A percentile compares a stretch with the other conserved stretches of the same genome.
Conservation (phyloP, 2,797 vertebrate genomes). For the Momotus momota region DNA sequence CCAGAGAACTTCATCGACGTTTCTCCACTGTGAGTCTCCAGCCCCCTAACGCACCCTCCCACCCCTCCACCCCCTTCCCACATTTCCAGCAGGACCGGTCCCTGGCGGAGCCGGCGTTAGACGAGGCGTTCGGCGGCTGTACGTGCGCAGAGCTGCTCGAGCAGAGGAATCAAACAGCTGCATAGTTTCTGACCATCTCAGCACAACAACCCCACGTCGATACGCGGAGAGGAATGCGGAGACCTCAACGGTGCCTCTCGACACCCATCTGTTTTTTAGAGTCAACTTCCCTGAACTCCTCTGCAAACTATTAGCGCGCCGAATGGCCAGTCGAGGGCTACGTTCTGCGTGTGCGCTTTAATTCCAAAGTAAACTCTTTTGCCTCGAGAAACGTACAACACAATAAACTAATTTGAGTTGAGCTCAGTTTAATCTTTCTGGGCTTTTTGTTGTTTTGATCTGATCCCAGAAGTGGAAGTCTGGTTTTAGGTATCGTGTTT, state of each 20-base stretch:
- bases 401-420: slow-evolving; percentile 74
- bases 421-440: slow-evolving; percentile 71
- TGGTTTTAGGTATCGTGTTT: slow-evolving; percentile 69
- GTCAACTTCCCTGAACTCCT: slow-evolving; percentile 63
- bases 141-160: not conserved
- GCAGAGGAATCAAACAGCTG: slow-evolving; percentile 45
- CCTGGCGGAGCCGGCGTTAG: accelerated
- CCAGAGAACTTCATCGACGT: accelerated
- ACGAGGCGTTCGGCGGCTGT: not conserved
- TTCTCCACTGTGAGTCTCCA: not conserved
- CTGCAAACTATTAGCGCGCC: slow-evolving; percentile 62
- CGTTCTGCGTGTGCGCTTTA: slow-evolving; percentile 38
- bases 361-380: slow-evolving; percentile 75
- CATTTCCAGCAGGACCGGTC: not conserved
- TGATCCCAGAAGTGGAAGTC: slow-evolving; percentile 72
- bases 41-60: not conserved
- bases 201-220: slow-evolving; percentile 30
- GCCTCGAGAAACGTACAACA: slow-evolving; percentile 70
- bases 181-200: slow-evolving; percentile 54
- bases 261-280: slow-evolving; percentile 72
- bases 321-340: slow-evolving; percentile 40
- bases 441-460: slow-evolving; percentile 72
- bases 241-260: slow-evolving; percentile 68
- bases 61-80: not conserved
- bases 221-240: not conserved